Evolutionary conservation across 2,113 vertebrate species (phyloP).

Genomic region (Scartelaos histophorus): DNA sequence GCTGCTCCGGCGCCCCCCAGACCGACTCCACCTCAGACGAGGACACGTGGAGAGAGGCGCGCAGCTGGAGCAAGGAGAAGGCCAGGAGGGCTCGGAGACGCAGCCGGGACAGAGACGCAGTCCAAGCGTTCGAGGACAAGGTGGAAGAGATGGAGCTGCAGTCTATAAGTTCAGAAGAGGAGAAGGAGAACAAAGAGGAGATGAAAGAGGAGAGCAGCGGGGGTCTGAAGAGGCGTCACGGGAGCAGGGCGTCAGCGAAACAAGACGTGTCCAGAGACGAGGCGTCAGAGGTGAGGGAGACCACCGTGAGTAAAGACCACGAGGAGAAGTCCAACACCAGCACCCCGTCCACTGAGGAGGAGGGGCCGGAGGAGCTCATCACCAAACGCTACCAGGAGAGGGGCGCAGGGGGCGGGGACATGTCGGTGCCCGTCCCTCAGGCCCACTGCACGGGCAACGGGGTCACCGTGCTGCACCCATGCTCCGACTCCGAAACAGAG

Average conservation of each 20-base stretch:
- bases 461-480: constrained; percentile 19
- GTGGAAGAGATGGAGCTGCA: constrained; percentile 71
- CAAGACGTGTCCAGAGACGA: constrained; percentile 43
- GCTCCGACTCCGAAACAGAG: constrained; percentile 82
- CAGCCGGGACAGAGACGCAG: constrained; percentile 51
- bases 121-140: constrained; percentile 24
- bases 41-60: constrained; percentile 77
- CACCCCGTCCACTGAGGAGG: constrained; percentile 55
- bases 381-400: constrained; percentile 73
- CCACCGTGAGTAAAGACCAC: constrained; percentile 33
- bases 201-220: constrained; percentile 44
- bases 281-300: constrained; percentile 14
- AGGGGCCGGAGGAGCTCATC: constrained; percentile 50
- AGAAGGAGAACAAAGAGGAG: constrained; percentile 51
- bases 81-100: constrained; percentile 76
- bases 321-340: constrained; percentile 42
- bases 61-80: constrained; percentile 84
- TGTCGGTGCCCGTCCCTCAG: constrained; percentile 55
- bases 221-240: constrained; percentile 57
- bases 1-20: constrained; percentile 46
- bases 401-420: constrained; percentile 68
- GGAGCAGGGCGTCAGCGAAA: constrained; percentile 20
- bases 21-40: constrained; percentile 82
- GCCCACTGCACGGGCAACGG: constrained; percentile 48
- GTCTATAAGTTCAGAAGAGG: constrained; percentile 68